A percentile compares a stretch with the other conserved stretches of the same genome.
Conservation (phyloP, 2,888 invertebrate species). For the Nephrotoma appendiculata region DNA sequence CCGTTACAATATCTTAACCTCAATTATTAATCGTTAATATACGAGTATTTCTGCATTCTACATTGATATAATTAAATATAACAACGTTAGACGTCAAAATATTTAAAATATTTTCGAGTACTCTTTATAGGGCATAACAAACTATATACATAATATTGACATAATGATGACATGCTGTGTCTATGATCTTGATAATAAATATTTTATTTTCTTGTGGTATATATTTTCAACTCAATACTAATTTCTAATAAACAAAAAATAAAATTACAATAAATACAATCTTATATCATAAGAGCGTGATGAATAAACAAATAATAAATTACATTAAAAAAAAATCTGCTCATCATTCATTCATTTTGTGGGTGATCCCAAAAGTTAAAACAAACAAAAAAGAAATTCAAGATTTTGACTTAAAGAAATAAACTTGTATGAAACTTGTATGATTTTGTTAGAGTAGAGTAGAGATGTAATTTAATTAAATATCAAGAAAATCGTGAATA, state of each 20-base stretch:
- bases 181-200: neutral
- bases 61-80: no score
- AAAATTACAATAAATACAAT: neutral
- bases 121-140: neutral
- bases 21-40: no score
- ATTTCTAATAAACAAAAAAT: neutral
- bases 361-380: neutral
- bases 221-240: neutral
- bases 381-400: neutral
- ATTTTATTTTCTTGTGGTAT: neutral
- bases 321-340: neutral
- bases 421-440: neutral
- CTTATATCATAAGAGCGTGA: neutral
- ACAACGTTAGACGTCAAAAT: neutral
- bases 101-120: neutral
- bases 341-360: neutral
- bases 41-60: no score
- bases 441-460: neutral
- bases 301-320: neutral
- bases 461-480: neutral
- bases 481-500: neutral
- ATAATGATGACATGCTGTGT: neutral
- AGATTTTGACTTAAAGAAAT: neutral
- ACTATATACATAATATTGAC: neutral
- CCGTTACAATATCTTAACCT: no score